phyloP scores from a whole-genome alignment of 2,113 vertebrate species.

The Heteronetta atricapilla region DNA sequence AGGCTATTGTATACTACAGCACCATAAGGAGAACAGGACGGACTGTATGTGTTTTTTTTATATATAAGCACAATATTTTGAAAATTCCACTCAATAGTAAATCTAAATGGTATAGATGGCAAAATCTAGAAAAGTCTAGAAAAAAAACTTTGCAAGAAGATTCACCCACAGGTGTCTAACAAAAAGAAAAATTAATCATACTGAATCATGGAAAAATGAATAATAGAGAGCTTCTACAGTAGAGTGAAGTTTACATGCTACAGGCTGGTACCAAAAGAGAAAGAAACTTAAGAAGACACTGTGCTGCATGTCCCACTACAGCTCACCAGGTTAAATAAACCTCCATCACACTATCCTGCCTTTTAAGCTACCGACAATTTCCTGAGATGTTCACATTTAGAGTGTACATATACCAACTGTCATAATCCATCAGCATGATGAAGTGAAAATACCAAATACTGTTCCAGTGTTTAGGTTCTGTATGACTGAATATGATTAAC shows the following conservation, averaged over 20 bases:
- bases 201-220: not conserved
- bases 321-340: constrained; percentile 1
- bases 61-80: not conserved
- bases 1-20: not conserved
- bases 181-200: not conserved
- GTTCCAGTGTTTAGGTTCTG: constrained; percentile 56
- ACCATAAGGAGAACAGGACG: not conserved
- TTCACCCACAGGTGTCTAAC: not conserved
- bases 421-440: constrained; percentile 68
- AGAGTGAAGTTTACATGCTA: not conserved
- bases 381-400: constrained; percentile 47
- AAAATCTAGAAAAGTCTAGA: not conserved
- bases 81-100: not conserved
- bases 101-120: not conserved
- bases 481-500: constrained; percentile 68
- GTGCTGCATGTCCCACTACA: not conserved
- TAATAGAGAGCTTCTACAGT: not conserved
- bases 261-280: not conserved
- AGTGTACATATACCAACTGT: constrained; percentile 48
- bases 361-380: constrained; percentile 40
- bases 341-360: not conserved
- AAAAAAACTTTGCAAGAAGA: not conserved
- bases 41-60: not conserved
- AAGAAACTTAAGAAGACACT: not conserved
- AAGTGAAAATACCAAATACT: constrained; percentile 60